These are phyloP conservation scores for Epirrita christyi DNA, from an alignment of 2,888 invertebrate species.

Conservation along the genomic window DNA sequence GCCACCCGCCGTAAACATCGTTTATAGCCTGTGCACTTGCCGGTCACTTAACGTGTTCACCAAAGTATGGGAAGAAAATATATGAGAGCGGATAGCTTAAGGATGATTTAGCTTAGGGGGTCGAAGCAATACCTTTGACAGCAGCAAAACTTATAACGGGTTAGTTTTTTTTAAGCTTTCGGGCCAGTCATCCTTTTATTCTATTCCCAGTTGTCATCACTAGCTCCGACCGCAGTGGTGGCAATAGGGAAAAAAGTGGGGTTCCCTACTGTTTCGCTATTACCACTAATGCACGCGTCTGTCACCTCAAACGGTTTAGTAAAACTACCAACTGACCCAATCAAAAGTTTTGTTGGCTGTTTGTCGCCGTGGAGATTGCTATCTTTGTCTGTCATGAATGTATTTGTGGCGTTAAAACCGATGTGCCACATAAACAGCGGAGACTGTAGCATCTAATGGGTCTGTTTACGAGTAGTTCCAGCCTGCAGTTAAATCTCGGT, in stretches of 20 bases:
- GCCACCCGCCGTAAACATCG: constrained; percentile 21
- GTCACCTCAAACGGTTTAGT: no score
- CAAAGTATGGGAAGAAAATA: constrained; percentile 18
- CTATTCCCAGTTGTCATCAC: no score
- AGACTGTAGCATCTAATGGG: not conserved
- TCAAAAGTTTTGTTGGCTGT: no score
- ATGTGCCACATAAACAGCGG: not conserved
- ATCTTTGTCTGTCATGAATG: no score
- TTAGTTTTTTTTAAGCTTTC: not conserved
- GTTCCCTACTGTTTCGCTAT: no score
- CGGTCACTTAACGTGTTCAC: constrained; percentile 29
- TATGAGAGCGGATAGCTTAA: constrained; percentile 7
- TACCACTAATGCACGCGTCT: no score
- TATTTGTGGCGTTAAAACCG: not conserved
- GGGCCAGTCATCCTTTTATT: not conserved
- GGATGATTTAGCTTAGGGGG: constrained; percentile 1
- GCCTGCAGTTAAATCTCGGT: constrained; percentile 5
- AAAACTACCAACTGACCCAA: no score
- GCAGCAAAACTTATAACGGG: not conserved
- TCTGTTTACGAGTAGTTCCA: constrained; percentile 9
- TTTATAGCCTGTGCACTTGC: constrained; percentile 25
- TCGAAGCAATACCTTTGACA: not conserved
- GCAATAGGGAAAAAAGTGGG: no score
- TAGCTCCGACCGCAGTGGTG: no score
- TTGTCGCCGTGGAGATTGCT: no score